Evolutionary conservation across 2,113 vertebrate genomes (phyloP), one percentile per base, ranked within the genome.

Genomic region (Speoplatyrhinus poulsoni): DNA sequence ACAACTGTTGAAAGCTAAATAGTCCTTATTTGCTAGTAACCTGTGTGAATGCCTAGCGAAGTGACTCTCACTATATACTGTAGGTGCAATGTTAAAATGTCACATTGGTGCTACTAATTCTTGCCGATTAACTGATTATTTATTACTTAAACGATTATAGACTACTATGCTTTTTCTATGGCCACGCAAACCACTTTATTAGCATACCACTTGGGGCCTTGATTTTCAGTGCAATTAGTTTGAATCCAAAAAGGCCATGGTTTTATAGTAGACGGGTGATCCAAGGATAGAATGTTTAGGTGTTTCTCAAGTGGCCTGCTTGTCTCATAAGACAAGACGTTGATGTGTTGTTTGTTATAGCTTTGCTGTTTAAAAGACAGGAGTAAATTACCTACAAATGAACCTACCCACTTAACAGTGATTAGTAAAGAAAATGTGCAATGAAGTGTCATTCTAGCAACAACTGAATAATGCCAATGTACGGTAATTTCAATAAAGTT

Each of bases 141-240:
- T 26, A 26, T 26, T 50, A 9, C 36, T 41, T 41, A 5, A 41
- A 41, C 36, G 3, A 52, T 33, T 6, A 32, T 71, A 79, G 58
- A 72, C 62, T 54, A 26, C 26, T 71, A 46, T 74, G 60, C 80
- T 71, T 72, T 77, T 57, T 59, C 69, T 75, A 72, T 57, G 63
- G 60, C 55, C 67, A 32, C 60, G 67, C 78, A 60, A 79, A 53
- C 60, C 66, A 74, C 69, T 75, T 82, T 79, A 85, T 65, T 74
- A 68, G 77, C 72, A 66, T 67, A 90, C 90, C 90, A 85, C 62
- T 70, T 19, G 88, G 88, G 88, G 89, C 85, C 91, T 92, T 92
- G 66, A 82, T 87, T 90, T 90, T 87, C 87, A 90, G 88, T 82
- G 79, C 79, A 88, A 83, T 85, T 72, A 73, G 9, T 67, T 70